These are phyloP conservation scores for Hirtodrosophila trivittata DNA, from an alignment of 2,888 invertebrate species.

Conservation along the genomic window DNA sequence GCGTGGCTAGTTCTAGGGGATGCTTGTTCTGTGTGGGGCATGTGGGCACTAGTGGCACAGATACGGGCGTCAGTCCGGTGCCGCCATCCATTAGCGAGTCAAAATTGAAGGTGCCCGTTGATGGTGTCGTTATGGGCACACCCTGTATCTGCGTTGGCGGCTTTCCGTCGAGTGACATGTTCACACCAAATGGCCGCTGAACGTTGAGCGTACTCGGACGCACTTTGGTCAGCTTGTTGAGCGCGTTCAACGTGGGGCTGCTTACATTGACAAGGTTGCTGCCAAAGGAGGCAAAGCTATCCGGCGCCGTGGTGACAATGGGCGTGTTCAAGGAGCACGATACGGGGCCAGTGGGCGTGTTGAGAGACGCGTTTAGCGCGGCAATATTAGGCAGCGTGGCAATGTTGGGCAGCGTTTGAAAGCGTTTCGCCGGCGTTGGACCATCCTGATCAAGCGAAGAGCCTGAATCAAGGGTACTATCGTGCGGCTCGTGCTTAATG, in stretches of 20 bases:
- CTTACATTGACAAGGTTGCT: no score
- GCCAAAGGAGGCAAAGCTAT: slow-evolving; percentile 55
- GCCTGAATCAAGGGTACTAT: slow-evolving; percentile 75
- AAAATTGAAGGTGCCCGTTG: slow-evolving; percentile 94
- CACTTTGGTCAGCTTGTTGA: slow-evolving; percentile 84
- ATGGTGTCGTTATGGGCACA: slow-evolving; percentile 93
- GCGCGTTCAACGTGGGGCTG: slow-evolving; percentile 61
- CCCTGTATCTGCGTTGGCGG: slow-evolving; percentile 89
- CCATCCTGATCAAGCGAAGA: slow-evolving; percentile 80
- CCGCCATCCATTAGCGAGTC: slow-evolving; percentile 97
- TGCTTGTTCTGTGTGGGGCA: slow-evolving; percentile 91
- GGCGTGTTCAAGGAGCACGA: slow-evolving; percentile 84
- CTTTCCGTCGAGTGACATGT: slow-evolving; percentile 79
- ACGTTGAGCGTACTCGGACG: slow-evolving; percentile 89
- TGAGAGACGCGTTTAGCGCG: slow-evolving; percentile 76
- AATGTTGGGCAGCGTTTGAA: slow-evolving; percentile 80
- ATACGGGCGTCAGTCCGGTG: slow-evolving; percentile 95
- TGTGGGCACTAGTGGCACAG: slow-evolving; percentile 87
- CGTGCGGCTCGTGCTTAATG: slow-evolving; percentile 78
- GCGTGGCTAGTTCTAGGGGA: slow-evolving; percentile 89
- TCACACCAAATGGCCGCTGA: slow-evolving; percentile 86
- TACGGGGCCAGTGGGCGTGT: slow-evolving; percentile 76
- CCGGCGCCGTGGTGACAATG: slow-evolving; percentile 77
- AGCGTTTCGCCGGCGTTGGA: slow-evolving; percentile 81
- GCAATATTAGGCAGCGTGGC: slow-evolving; percentile 80